Percentiles rank a stretch among this genome's conserved stretches.
phyloP scores from a whole-genome alignment of 2,888 invertebrate genomes.

The Pherbina coryleti region DNA sequence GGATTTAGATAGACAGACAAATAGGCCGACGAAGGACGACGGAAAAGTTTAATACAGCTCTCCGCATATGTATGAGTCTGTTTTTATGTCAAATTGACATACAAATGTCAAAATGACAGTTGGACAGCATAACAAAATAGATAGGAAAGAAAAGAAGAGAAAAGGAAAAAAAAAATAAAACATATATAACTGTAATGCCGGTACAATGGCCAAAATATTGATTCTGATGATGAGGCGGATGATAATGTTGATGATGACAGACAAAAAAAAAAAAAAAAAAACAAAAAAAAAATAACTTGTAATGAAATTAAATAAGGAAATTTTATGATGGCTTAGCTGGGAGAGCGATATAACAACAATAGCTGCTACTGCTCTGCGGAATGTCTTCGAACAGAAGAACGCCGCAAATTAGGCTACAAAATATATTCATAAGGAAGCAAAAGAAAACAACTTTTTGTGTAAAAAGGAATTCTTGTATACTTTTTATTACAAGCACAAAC shows the following conservation, averaged over 20 bases:
- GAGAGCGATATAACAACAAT: neutral
- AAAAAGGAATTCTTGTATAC: neutral
- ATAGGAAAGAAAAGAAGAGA: neutral
- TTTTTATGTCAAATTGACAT: neutral
- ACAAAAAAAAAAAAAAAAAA: neutral
- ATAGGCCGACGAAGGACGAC: neutral
- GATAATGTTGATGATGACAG: neutral
- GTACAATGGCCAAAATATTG: constrained; percentile 20
- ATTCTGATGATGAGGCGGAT: constrained; percentile 14
- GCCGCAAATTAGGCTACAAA: constrained; percentile 3
- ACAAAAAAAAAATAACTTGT: neutral
- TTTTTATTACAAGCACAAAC: constrained; percentile 2
- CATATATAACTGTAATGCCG: neutral
- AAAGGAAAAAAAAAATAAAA: neutral
- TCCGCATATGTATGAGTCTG: neutral
- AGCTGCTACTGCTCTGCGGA: neutral
- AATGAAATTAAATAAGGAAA: neutral
- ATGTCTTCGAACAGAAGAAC: neutral
- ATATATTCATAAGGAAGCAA: neutral
- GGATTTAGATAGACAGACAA: neutral
- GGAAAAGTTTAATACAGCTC: neutral
- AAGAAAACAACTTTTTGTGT: neutral
- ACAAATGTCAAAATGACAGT: constrained; percentile 10
- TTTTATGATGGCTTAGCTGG: neutral
- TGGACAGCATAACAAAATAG: constrained; percentile 5